phyloP scores from a whole-genome alignment of 2,888 invertebrate genomes.

The Scotopteryx bipunctaria region DNA sequence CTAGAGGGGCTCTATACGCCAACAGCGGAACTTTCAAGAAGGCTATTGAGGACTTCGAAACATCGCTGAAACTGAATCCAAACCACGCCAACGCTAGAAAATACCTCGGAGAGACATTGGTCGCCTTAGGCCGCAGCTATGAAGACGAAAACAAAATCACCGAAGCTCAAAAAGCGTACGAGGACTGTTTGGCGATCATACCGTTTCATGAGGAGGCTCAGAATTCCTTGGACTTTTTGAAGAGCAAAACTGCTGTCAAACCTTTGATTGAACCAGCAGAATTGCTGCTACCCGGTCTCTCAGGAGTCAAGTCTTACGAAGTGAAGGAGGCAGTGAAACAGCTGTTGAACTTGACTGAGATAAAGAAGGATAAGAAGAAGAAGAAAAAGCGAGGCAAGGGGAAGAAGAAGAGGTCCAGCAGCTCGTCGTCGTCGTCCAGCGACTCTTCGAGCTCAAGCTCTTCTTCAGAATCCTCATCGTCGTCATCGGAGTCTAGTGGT shows the following conservation, averaged over 20 bases:
- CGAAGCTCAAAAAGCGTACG: constrained; percentile 93
- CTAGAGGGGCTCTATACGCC: constrained; percentile 95
- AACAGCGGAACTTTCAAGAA: constrained; percentile 97
- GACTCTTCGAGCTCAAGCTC: constrained; percentile 87
- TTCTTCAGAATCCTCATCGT: constrained; percentile 82
- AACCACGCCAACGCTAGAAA: constrained; percentile 96
- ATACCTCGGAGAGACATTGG: constrained; percentile 96
- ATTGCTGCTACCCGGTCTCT: constrained; percentile 84
- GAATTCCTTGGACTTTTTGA: constrained; percentile 91
- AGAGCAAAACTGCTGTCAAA: constrained; percentile 85
- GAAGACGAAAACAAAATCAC: constrained; percentile 94
- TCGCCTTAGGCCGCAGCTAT: constrained; percentile 94
- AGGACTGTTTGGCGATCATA: constrained; percentile 91
- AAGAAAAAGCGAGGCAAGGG: constrained; percentile 86
- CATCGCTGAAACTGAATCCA: constrained; percentile 93
- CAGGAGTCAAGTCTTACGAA: constrained; percentile 82
- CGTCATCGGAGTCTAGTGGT: constrained; percentile 83
- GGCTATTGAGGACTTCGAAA: constrained; percentile 97
- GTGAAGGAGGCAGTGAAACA: constrained; percentile 87
- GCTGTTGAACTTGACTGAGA: constrained; percentile 82
- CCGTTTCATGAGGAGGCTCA: constrained; percentile 95
- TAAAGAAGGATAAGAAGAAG: constrained; percentile 86
- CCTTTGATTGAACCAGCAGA: constrained; percentile 86
- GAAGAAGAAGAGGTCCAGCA: constrained; percentile 85
- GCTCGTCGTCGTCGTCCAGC: constrained; percentile 86